phyloP scores from a whole-genome alignment of 2,797 vertebrate genomes.

The Enteromius anoplus region DNA sequence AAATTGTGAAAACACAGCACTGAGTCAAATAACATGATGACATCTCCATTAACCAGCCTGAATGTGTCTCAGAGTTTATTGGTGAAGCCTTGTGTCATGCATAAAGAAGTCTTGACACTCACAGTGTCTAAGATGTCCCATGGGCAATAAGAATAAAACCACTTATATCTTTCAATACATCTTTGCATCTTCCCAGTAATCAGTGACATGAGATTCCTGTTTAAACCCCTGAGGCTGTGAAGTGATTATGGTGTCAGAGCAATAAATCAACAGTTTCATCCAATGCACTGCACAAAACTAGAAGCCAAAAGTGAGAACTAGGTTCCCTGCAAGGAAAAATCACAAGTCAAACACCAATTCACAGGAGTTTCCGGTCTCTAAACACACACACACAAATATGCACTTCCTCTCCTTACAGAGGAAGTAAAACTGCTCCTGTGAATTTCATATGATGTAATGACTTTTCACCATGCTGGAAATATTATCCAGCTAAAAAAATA shows the following conservation, averaged over 20 bases:
- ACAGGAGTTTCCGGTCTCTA: slow-evolving; percentile 16
- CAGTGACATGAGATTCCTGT: not conserved
- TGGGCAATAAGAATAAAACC: not conserved
- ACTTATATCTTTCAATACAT: not conserved
- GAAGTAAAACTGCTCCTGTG: slow-evolving; percentile 51
- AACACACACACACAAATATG: not conserved
- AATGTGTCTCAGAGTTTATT: not conserved
- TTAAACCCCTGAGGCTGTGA: not conserved
- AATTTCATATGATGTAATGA: not conserved
- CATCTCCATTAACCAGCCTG: not conserved
- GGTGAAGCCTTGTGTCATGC: not conserved
- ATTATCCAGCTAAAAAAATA: not conserved
- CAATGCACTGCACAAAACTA: not conserved
- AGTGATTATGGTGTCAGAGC: slow-evolving; percentile 5
- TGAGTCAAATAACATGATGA: too few relatives aligned
- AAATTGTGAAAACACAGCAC: not conserved
- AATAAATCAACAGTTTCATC: slow-evolving; percentile 14
- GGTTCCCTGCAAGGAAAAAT: not conserved
- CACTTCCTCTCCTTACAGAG: slow-evolving; percentile 30
- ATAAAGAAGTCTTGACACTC: not conserved
- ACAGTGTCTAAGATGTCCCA: not conserved
- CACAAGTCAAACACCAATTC: slow-evolving; percentile 10
- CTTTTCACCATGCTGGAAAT: not conserved
- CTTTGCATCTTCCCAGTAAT: not conserved
- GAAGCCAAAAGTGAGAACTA: not conserved